Base-by-base conservation (phyloP, 2,113 vertebrate species). In the Ophthalmotilapia sp. region DNA sequence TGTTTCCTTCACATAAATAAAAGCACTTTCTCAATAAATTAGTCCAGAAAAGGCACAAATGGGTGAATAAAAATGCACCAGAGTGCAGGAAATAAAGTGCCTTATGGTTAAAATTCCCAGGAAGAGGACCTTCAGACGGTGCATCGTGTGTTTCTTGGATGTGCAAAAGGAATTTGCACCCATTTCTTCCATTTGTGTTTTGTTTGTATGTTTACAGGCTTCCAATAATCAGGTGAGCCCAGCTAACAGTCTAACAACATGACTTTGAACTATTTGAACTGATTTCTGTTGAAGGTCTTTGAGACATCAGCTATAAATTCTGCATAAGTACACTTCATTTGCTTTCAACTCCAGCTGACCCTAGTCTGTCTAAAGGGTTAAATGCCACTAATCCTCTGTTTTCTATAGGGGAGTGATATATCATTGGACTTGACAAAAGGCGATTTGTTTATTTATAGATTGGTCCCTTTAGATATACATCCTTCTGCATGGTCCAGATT, bases 371-470 rank as follows among this genome's bases (percentile, higher is more conserved):
- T 79, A 87, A 93, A 92, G 81, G 91, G 90, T 94, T 94, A 94
- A 94, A 91, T 86, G 90, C 54, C 90, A 93, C 85, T 91, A 93
- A 95, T 94, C 81, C 85, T 86, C 86, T 33, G 79, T 87, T 88
- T 85, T 89, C 38, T 83, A 75, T 51, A 51, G 82, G 73, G 49
- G 29, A 92, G 86, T 88, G 89, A 95, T 96, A 94, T 94, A 90
- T 95, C 93, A 93, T 86, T 91, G 86, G 91, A 87, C 87, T 89
- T 93, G 91, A 95, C 92, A 94, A 92, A 90, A 89, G 86, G 49
- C 65, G 79, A 91, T 90, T 91, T 95, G 94, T 95, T 95, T 95
- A 89, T 91, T 90, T 89, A 88, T 88, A 42, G 86, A 92, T 87
- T 70, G 40, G 7, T 79, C 86, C 89, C 87, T 89, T 88, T 85